Evolutionary conservation across 2,888 invertebrate species (phyloP).

Genomic region (Diloba caeruleocephala): DNA sequence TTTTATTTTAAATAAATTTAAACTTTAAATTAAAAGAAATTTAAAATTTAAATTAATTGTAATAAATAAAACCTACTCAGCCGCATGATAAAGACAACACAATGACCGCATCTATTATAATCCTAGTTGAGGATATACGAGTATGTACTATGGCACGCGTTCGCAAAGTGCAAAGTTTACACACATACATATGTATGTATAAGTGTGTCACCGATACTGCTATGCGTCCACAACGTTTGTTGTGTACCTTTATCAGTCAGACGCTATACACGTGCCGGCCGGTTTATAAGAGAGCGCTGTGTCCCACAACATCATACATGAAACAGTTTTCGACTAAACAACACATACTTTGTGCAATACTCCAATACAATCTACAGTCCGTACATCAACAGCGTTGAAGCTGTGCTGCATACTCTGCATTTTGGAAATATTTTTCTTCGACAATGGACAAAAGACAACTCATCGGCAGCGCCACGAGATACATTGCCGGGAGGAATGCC

Average conservation of each 20-base stretch:
- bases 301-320: constrained; percentile 27
- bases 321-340: constrained; percentile 19
- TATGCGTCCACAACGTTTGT: constrained; percentile 54
- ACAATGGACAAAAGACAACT: constrained; percentile 87
- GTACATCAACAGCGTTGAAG: constrained; percentile 16
- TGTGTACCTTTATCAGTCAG: constrained; percentile 68
- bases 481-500: constrained; percentile 92
- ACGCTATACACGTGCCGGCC: constrained; percentile 66
- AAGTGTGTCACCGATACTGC: constrained; percentile 54
- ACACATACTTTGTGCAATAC: constrained; percentile 18
- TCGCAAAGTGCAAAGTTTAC: constrained; percentile 75
- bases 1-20: no score
- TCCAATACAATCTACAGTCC: constrained; percentile 8
- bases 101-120: constrained; percentile 21
- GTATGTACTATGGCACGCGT: constrained; percentile 67
- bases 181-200: constrained; percentile 63
- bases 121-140: constrained; percentile 27
- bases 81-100: constrained; percentile 8
- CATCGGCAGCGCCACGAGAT: constrained; percentile 92
- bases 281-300: constrained; percentile 61
- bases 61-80: constrained; percentile 31
- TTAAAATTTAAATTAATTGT: no score
- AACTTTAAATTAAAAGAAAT: no score
- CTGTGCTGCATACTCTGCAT: constrained; percentile 44
- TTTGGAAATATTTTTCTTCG: constrained; percentile 39